Evolutionary conservation across 2,113 vertebrate species (phyloP).

Genomic region (Edolisoma coerulescens): DNA sequence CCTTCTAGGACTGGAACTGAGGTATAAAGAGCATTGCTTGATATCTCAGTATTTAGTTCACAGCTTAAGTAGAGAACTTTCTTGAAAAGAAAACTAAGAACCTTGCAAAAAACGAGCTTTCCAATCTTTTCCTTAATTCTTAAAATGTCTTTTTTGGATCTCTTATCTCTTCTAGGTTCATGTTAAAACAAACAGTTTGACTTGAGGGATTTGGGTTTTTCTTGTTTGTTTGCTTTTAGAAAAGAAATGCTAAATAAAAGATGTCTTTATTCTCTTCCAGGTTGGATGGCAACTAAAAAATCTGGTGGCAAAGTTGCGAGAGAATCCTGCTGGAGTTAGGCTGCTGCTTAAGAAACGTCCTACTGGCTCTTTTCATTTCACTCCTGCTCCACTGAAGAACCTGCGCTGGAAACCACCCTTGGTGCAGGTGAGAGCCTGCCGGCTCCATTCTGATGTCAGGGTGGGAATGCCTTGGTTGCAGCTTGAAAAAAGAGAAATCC

Average conservation of each 20-base stretch:
- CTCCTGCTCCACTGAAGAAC: slow-evolving; percentile 89
- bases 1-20: not conserved
- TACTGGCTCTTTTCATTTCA: slow-evolving; percentile 76
- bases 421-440: slow-evolving; percentile 81
- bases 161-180: not conserved
- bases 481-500: not conserved
- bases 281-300: slow-evolving; percentile 97
- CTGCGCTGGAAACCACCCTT: slow-evolving; percentile 91
- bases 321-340: slow-evolving; percentile 80
- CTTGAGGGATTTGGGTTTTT: not conserved
- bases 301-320: slow-evolving; percentile 86
- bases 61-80: not conserved
- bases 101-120: not conserved
- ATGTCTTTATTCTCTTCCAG: slow-evolving; percentile 60
- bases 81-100: not conserved
- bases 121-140: not conserved
- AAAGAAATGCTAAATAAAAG: not conserved
- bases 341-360: slow-evolving; percentile 92
- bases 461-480: not conserved
- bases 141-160: not conserved
- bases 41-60: not conserved
- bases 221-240: not conserved
- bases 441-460: not conserved
- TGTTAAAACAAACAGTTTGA: not conserved
- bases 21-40: not conserved